Base-by-base conservation (phyloP, 2,888 invertebrate species). In the Gnatocerus cornutus region DNA sequence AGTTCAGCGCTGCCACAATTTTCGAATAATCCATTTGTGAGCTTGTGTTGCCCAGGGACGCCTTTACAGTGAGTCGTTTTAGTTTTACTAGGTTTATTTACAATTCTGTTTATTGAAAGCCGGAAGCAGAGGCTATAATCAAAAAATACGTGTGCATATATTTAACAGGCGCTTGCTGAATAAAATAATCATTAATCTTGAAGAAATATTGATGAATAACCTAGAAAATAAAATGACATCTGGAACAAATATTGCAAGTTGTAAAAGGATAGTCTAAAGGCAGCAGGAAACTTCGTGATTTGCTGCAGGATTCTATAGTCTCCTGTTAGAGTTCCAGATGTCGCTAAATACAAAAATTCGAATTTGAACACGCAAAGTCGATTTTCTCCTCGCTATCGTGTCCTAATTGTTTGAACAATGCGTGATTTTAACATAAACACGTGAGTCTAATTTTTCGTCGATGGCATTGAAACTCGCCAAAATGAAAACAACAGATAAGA, bases 401-500 rank as follows among this genome's bases (percentile, higher is more conserved):
- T 21, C 4, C 21, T 21, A 21, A 21, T 21, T 4, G 21, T 21
- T 21, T 21, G 1, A 4, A 21, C 21, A 21, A 21, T 21, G 21
- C 21, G 21, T 21, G 21, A 21, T 21, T 21, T 21, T 21, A 21
- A 21, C 21, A 21, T 21, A 33, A 33, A 33, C 48, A 48, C 48
- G 48, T 48, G 9, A 16, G 3, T 2, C 6, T 10, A 41, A 10
- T n/a, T 10, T 41, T 41, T 10, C n/a, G 1, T 50, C 1, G 48
- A 4, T 50, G 59, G 43, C 59, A 61, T 61, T 48, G 61, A 61
- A 61, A 48, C 8, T 30, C 6, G 5, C 59, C 10, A 10, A 37
- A 62, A 30, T 62, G 30, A 12, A 62, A 62, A 62, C 50, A 59
- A 7, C 30, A 63, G 63, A 63, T 63, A 63, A 63, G 63, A 53